Evolutionary conservation across 2,113 vertebrate genomes (phyloP).

Genomic region (Pipa parva): DNA sequence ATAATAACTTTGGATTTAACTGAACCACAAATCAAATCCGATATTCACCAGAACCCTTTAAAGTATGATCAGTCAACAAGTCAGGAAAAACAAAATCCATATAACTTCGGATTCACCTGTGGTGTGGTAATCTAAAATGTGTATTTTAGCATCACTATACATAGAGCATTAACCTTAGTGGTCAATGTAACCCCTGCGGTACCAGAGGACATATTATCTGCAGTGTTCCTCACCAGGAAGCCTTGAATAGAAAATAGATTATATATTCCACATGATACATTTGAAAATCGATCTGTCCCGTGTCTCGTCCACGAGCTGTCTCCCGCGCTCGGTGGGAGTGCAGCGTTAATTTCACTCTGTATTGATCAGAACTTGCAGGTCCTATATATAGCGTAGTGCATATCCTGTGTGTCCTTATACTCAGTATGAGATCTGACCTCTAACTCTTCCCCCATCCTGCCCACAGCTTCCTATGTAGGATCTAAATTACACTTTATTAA

Average conservation of each 20-base stretch:
- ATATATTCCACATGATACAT: neutral
- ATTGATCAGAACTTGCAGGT: constrained; percentile 22
- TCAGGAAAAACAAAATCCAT: too few species aligned
- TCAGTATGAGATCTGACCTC: constrained; percentile 21
- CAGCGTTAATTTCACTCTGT: constrained; percentile 24
- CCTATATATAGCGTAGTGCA: constrained; percentile 29
- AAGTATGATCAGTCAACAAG: too few species aligned
- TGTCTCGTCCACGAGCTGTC: neutral
- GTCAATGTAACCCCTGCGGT: neutral
- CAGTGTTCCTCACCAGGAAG: neutral
- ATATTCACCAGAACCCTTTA: too few species aligned
- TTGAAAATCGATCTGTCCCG: neutral
- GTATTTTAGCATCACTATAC: too few species aligned
- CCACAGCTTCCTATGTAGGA: constrained; percentile 26
- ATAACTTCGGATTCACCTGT: too few species aligned
- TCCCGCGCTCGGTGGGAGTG: constrained; percentile 1
- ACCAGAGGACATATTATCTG: neutral
- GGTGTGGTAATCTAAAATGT: too few species aligned
- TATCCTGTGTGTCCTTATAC: constrained; percentile 11
- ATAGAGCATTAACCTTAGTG: too few species aligned
- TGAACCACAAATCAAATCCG: too few species aligned
- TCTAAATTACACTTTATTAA: constrained; percentile 34
- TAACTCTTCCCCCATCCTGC: constrained; percentile 15
- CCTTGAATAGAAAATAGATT: neutral
- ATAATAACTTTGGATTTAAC: too few species aligned